Evolutionary conservation across 2,888 invertebrate species (phyloP), one percentile per base, ranked within the genome.

Genomic region (Hirudinaria manillensis): DNA sequence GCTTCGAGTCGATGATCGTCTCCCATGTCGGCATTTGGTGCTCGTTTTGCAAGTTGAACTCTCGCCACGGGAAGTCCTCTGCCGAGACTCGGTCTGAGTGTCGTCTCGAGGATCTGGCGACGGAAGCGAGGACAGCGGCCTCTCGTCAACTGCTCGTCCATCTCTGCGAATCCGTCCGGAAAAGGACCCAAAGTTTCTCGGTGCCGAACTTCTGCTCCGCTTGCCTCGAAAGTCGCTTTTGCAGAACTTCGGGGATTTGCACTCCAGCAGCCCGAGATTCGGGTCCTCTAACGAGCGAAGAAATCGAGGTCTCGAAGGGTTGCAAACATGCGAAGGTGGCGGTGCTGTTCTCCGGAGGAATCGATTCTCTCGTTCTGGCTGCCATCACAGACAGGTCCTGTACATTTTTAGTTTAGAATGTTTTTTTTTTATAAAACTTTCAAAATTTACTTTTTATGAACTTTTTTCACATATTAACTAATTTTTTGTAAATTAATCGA

Each of bases 331-430:
- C 90, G 38, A 89, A 90, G 82, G 87, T 93, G 51, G 93, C 91
- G 66, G 87, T 99, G 76, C 87, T 96, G 79, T 98, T 97, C 87
- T 98, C 98, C 78, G 99, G 98, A 61, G 97, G 97, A 1, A 88
- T 99, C 56, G 99, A 99, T 86, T 97, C 96, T 77, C 90, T 94
- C n/a, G 89, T 97, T 80, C 85, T 99, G 79, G 92, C 97, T 38
- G 87, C 90, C 70, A 83, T 96, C 70, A 90, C 92, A 10, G 89
- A 93, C 83, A 89, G 89, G 86, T 91, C 88, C 73, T 45, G 45
- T 45, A n/a, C n/a, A n/a, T 45, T 45, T 45, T 45, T 7, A 45
- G 45, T 70, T 70, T 61, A 10, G 61, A 61, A 27, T 16, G 61
- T 61, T 61, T 19, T 53, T 53, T 19, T 53, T n/a, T n/a, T 45